phyloP scores from a whole-genome alignment of 1,140 invertebrate genomes.

The Drosophila suzukii region DNA sequence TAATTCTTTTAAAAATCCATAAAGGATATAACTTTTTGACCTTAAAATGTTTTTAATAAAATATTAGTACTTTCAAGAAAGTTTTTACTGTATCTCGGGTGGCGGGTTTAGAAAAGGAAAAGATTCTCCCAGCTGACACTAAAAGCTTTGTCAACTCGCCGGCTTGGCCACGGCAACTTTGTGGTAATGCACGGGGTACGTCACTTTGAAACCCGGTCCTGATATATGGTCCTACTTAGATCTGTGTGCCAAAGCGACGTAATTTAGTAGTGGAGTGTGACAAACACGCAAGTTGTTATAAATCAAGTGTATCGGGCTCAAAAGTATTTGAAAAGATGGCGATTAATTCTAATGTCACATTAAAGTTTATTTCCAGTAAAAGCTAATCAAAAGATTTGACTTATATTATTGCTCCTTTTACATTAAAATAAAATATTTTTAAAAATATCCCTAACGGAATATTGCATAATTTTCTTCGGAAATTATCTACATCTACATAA shows the following conservation, averaged over 20 bases:
- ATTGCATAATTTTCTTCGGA: no score
- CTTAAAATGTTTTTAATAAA: neutral
- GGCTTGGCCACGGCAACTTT: constrained; percentile 68
- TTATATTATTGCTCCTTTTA: no score
- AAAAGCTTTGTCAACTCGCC: constrained; percentile 80
- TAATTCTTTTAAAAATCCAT: no score
- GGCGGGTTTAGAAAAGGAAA: neutral
- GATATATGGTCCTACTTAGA: constrained; percentile 77
- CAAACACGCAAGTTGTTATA: constrained; percentile 51
- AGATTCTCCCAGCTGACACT: constrained; percentile 48
- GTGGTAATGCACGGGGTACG: constrained; percentile 64
- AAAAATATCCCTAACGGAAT: no score
- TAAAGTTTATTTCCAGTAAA: no score
- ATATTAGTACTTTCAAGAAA: neutral
- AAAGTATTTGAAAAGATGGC: constrained; percentile 29
- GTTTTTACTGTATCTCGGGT: constrained; percentile 2
- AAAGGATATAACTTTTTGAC: neutral
- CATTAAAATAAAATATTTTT: no score
- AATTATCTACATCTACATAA: no score
- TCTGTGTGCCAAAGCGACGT: constrained; percentile 43
- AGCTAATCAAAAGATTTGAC: neutral
- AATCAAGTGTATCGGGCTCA: constrained; percentile 47
- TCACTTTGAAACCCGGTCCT: constrained; percentile 48
- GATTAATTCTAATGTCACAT: constrained; percentile 37
- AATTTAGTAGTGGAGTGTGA: constrained; percentile 67